phyloP scores from a whole-genome alignment of 1,140 invertebrate genomes.

The Pseudomyrmex sp. region DNA sequence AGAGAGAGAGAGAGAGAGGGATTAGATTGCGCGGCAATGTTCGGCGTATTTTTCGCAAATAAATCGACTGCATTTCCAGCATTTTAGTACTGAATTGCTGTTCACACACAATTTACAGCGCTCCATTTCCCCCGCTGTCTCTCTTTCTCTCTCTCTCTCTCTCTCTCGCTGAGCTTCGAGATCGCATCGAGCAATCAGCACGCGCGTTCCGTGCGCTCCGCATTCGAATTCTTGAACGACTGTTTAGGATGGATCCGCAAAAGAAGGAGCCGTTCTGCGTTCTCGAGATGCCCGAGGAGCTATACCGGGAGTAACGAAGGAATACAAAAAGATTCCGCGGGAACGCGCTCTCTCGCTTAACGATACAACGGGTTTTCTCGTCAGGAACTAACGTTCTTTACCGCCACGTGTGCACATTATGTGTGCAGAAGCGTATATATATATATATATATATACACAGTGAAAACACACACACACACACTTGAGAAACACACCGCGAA shows the following conservation, averaged over 20 bases:
- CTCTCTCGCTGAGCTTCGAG: neutral
- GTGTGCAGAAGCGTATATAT: too few species aligned
- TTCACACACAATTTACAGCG: conserved; percentile 58
- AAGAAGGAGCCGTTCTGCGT: conserved; percentile 24
- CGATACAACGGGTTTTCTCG: conserved; percentile 7
- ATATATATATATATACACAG: too few species aligned
- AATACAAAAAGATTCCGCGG: conserved; percentile 22
- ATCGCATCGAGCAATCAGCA: conserved; percentile 58
- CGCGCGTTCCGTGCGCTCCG: conserved; percentile 43
- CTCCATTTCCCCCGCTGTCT: conserved; percentile 12
- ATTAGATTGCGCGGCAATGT: conserved; percentile 6
- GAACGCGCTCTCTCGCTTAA: neutral
- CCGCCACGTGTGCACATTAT: neutral
- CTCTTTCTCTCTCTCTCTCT: neutral
- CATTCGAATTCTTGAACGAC: conserved; percentile 52
- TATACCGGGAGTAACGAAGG: conserved; percentile 39
- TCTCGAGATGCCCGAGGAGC: conserved; percentile 15
- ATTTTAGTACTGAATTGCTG: conserved; percentile 56
- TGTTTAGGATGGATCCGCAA: conserved; percentile 36
- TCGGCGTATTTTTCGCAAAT: conserved; percentile 45
- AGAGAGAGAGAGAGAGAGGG: too few species aligned
- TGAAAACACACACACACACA: neutral
- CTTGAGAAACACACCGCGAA: conserved; percentile 1
- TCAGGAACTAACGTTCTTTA: neutral
- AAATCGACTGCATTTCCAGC: conserved; percentile 52